phyloP scores from a whole-genome alignment of 2,888 invertebrate genomes.

The Nomada fabriciana region DNA sequence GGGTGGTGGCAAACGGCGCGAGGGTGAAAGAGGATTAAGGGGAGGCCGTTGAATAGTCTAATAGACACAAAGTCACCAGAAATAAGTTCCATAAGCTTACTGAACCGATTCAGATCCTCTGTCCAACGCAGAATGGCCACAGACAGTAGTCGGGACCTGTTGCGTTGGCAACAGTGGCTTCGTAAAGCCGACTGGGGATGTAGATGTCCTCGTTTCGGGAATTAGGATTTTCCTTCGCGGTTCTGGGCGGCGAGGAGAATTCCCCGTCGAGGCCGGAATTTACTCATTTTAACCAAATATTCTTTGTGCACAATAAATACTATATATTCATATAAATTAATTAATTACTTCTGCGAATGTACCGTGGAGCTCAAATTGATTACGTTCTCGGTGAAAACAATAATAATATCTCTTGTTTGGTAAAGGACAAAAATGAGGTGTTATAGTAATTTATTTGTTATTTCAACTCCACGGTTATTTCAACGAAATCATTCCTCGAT shows the following conservation, averaged over 20 bases:
- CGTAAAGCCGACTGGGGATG: not conserved
- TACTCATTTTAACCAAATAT: not conserved
- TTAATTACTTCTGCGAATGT: no score
- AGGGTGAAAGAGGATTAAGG: conserved; percentile 21
- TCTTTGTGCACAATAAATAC: no score
- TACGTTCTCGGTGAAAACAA: no score
- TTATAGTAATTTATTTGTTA: no score
- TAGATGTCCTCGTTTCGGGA: not conserved
- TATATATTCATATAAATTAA: no score
- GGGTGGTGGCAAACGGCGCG: not conserved
- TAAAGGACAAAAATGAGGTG: no score
- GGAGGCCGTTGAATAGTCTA: conserved; percentile 8
- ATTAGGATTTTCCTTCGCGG: not conserved
- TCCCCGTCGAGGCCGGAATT: not conserved
- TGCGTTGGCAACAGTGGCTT: conserved; percentile 7
- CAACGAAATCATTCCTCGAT: no score
- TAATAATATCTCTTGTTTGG: no score
- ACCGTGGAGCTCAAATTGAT: no score
- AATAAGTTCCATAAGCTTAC: conserved; percentile 22
- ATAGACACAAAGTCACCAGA: conserved; percentile 23
- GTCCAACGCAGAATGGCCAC: conserved; percentile 16
- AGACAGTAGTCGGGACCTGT: conserved; percentile 23
- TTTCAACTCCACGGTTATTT: no score
- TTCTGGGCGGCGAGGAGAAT: not conserved
- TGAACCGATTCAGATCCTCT: conserved; percentile 22